These are phyloP conservation scores for Sphaerodactylus townsendi DNA, from an alignment of 2,113 vertebrate genomes.

Conservation along the genomic window DNA sequence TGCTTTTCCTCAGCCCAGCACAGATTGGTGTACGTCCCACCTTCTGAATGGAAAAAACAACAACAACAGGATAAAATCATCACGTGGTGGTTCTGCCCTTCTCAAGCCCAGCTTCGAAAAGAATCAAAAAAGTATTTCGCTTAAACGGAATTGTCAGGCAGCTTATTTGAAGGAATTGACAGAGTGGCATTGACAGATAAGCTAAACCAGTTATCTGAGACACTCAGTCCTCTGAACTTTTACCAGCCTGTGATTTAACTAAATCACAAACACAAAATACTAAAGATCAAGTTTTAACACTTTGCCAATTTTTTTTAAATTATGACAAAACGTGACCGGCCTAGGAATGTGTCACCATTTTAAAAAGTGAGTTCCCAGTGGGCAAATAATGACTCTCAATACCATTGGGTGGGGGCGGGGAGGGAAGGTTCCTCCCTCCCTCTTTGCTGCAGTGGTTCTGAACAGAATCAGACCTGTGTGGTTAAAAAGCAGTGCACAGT, in stretches of 20 bases:
- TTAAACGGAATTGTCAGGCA: not conserved
- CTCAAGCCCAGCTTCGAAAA: not conserved
- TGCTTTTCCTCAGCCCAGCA: not conserved
- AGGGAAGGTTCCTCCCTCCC: no score
- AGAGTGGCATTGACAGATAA: conserved; percentile 8
- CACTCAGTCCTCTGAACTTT: not conserved
- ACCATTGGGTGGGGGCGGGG: no score
- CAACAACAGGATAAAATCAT: not conserved
- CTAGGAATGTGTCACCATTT: not conserved
- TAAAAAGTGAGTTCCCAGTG: no score
- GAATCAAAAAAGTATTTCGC: not conserved
- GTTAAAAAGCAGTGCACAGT: no score
- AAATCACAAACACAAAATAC: not conserved
- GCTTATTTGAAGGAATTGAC: not conserved
- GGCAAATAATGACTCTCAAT: no score
- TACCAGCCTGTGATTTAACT: conserved; percentile 23
- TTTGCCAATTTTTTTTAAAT: no score
- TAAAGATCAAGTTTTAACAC: not conserved
- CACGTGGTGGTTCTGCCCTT: not conserved
- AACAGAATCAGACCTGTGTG: no score
- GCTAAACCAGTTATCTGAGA: conserved; percentile 1
- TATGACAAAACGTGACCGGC: no score
- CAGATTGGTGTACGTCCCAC: no score
- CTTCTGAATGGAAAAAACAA: no score
- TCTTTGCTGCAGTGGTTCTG: no score